Percentiles rank a stretch among this genome's conserved stretches.
Conservation (phyloP, 2,113 vertebrate species). For the Cyanoderma ruficeps region DNA sequence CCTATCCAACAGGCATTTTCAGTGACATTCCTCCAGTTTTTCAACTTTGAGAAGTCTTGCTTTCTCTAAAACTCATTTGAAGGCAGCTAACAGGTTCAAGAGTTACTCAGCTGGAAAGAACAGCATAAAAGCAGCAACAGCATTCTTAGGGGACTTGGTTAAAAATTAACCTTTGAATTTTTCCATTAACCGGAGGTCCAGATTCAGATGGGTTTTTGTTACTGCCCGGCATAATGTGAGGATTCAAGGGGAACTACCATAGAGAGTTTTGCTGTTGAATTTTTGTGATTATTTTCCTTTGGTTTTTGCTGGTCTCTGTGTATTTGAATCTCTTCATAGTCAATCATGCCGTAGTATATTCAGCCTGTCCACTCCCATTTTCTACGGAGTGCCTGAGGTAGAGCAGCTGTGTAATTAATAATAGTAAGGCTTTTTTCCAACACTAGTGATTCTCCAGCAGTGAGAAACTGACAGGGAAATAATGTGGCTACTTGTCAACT, state of each 20-base stretch:
- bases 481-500: conserved; percentile 41
- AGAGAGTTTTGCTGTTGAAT: not conserved
- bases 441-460: conserved; percentile 18
- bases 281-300: not conserved
- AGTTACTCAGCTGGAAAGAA: not conserved
- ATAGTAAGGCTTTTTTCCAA: not conserved
- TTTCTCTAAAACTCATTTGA: not conserved
- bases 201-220: not conserved
- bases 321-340: not conserved
- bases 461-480: conserved; percentile 35
- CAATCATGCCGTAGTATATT: not conserved
- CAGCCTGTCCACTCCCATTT: not conserved
- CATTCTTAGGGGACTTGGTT: not conserved
- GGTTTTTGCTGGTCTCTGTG: not conserved
- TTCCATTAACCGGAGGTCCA: not conserved
- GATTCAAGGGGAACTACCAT: accelerated
- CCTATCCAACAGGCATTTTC: not conserved
- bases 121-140: not conserved
- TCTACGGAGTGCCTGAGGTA: not conserved
- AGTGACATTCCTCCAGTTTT: not conserved
- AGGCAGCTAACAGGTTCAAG: not conserved
- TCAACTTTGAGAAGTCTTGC: not conserved
- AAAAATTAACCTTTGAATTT: not conserved
- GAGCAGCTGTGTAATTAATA: conserved; percentile 50
- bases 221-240: not conserved